A percentile compares a stretch with the other conserved stretches of the same genome.
These are phyloP conservation scores for Aptenodytes forsteri DNA, from an alignment of 2,113 vertebrate species.

Conservation along the genomic window DNA sequence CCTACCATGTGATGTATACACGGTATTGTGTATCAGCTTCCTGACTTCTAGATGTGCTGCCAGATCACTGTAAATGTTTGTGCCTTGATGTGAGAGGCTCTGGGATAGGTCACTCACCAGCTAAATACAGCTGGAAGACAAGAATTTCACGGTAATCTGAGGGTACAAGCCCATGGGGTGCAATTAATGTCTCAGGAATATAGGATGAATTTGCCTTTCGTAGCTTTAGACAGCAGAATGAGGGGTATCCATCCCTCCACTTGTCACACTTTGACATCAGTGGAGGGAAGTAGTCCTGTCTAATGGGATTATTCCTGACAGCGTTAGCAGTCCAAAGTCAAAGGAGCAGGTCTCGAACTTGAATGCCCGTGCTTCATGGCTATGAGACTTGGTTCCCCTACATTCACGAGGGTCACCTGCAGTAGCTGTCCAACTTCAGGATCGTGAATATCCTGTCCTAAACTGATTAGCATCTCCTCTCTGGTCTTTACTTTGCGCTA, in stretches of 20 bases:
- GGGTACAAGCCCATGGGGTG: not conserved
- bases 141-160: not conserved
- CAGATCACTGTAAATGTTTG: not conserved
- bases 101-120: not conserved
- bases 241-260: not conserved
- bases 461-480: not conserved
- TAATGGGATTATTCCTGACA: not conserved
- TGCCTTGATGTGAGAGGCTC: not conserved
- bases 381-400: not conserved
- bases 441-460: not conserved
- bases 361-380: not conserved
- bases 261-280: not conserved
- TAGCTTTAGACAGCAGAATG: not conserved
- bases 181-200: not conserved
- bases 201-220: not conserved
- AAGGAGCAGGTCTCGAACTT: not conserved
- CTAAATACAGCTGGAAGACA: not conserved
- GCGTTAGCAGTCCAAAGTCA: not conserved
- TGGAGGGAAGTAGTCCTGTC: not conserved
- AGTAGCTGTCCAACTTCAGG: not conserved
- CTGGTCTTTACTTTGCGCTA: not conserved
- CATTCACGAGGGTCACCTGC: not conserved
- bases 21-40: slow-evolving; percentile 5
- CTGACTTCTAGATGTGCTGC: not conserved
- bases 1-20: not conserved